Evolutionary conservation across 2,888 invertebrate species (phyloP).

Genomic region (Chloromyia formosa): DNA sequence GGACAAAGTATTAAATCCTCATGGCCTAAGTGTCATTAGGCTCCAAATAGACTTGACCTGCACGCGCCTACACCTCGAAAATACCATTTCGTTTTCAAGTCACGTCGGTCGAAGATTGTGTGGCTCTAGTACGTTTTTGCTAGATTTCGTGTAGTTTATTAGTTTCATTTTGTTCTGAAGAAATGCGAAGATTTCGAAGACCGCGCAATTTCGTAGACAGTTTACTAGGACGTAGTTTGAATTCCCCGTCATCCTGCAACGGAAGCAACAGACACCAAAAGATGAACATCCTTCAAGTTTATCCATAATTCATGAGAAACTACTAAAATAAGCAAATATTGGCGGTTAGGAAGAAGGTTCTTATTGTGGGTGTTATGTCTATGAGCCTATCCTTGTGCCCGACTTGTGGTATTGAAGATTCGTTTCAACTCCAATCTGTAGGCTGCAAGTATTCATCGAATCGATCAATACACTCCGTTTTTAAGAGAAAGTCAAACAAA

Average conservation of each 20-base stretch:
- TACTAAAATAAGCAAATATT: too few relatives aligned
- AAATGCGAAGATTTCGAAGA: not conserved
- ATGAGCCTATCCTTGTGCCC: too few relatives aligned
- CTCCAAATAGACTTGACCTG: conserved; percentile 1
- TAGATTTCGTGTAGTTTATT: not conserved
- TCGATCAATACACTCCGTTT: not conserved
- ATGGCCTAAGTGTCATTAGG: conserved; percentile 6
- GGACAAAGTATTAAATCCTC: conserved; percentile 18
- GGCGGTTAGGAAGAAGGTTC: too few relatives aligned
- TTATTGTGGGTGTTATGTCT: too few relatives aligned
- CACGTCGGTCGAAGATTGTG: not conserved
- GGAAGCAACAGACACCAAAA: too few relatives aligned
- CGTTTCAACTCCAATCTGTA: not conserved
- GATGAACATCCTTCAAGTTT: too few relatives aligned
- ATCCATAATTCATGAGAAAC: too few relatives aligned
- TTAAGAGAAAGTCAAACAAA: not conserved
- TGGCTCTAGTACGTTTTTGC: not conserved
- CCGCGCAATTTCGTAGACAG: not conserved
- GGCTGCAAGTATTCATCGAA: not conserved
- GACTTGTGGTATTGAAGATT: too few relatives aligned
- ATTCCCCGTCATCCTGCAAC: too few relatives aligned
- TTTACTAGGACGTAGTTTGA: too few relatives aligned
- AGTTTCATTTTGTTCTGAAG: not conserved
- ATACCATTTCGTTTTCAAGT: not conserved
- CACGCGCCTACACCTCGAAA: not conserved